phyloP scores from a whole-genome alignment of 1,140 invertebrate genomes.

The Sminthurides bifidus region DNA sequence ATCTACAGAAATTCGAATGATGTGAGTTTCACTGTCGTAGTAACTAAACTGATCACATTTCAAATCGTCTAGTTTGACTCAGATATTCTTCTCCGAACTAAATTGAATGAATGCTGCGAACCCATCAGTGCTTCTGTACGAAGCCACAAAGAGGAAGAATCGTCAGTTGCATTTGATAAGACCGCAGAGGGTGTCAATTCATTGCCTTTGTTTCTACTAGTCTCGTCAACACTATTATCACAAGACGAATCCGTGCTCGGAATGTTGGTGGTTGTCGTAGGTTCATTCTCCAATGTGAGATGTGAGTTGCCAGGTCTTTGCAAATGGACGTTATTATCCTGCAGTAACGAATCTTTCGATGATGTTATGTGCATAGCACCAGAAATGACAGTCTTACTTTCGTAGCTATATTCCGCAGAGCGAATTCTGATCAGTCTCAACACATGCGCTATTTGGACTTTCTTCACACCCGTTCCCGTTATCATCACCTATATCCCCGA shows the following conservation, averaged over 20 bases:
- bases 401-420: not conserved
- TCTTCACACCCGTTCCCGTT: not conserved
- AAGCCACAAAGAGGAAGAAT: constrained; percentile 23
- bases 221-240: not conserved
- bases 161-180: too few relatives aligned
- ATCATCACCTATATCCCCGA: not conserved
- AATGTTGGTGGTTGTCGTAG: not conserved
- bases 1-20: too few relatives aligned
- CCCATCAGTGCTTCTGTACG: constrained; percentile 20
- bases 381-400: too few relatives aligned
- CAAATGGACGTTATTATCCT: not conserved
- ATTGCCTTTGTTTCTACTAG: too few relatives aligned
- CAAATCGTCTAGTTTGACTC: constrained; percentile 26
- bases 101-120: constrained; percentile 25
- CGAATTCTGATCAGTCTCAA: not conserved
- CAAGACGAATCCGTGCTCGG: not conserved
- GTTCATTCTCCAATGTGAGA: not conserved
- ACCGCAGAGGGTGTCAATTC: too few relatives aligned
- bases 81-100: constrained; percentile 23
- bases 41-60: too few relatives aligned
- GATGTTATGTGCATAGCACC: too few relatives aligned
- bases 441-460: not conserved
- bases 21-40: too few relatives aligned
- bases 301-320: too few relatives aligned
- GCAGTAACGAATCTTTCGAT: too few relatives aligned